Evolutionary conservation across 2,888 invertebrate species (phyloP).

Genomic region (Drosophila maculinotata): DNA sequence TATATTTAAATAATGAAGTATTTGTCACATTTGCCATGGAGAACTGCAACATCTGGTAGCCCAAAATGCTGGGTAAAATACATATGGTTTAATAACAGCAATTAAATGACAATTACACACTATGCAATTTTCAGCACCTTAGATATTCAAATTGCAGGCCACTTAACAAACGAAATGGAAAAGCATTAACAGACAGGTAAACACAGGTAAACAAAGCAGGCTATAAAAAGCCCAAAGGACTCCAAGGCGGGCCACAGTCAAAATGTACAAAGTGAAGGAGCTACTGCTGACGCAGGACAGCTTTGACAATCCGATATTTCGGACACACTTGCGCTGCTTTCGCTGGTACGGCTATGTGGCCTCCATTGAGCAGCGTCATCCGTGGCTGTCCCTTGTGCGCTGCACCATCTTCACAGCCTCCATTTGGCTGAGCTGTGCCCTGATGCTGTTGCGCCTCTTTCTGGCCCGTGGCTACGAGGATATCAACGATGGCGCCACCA

Average conservation of each 20-base stretch:
- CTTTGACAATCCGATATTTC: conserved; percentile 68
- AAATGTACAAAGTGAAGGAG: conserved; percentile 59
- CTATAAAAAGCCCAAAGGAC: conserved; percentile 37
- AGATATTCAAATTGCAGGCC: conserved; percentile 56
- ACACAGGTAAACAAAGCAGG: not conserved
- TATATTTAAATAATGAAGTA: too few species aligned
- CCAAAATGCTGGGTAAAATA: conserved; percentile 11
- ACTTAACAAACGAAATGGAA: conserved; percentile 34
- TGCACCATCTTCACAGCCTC: conserved; percentile 71
- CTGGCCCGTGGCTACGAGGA: conserved; percentile 53
- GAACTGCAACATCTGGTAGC: conserved; percentile 41
- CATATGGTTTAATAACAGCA: conserved; percentile 31
- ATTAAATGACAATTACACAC: conserved; percentile 46
- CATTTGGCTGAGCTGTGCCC: conserved; percentile 57
- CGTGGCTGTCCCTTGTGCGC: conserved; percentile 52
- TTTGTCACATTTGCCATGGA: conserved; percentile 11
- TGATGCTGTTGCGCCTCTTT: conserved; percentile 54
- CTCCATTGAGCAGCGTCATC: conserved; percentile 50
- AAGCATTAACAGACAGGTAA: conserved; percentile 1
- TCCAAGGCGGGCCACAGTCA: conserved; percentile 12
- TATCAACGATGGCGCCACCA: conserved; percentile 62
- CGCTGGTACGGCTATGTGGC: conserved; percentile 68
- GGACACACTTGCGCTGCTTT: conserved; percentile 64
- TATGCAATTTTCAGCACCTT: conserved; percentile 60
- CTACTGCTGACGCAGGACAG: conserved; percentile 48